Percentiles rank a stretch among this genome's conserved stretches.
phyloP scores from a whole-genome alignment of 2,797 vertebrate genomes.

The Clamator glandarius region DNA sequence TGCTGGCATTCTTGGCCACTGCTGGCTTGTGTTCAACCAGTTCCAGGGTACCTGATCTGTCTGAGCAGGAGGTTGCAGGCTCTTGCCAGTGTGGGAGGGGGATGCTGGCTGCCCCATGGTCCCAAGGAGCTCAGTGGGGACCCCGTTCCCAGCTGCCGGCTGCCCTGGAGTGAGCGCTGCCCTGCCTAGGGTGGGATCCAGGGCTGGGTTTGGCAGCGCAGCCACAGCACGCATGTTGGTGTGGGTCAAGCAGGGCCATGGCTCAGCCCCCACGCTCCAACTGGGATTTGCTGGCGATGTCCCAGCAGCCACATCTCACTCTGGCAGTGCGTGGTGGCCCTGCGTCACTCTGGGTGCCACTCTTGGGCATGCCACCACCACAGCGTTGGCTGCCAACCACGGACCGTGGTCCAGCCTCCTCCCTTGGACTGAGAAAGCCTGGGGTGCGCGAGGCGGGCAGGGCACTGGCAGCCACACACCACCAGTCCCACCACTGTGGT shows the following conservation, averaged over 20 bases:
- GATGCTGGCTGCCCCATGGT: background rate
- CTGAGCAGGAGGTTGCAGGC: fast-evolving
- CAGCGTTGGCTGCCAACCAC: background rate
- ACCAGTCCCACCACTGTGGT: fast-evolving
- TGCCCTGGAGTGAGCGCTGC: background rate
- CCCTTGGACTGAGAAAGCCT: background rate
- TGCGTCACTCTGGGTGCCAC: fast-evolving
- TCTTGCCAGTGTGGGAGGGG: fast-evolving
- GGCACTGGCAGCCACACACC: background rate
- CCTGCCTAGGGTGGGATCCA: fast-evolving
- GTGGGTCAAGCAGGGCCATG: background rate
- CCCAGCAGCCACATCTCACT: background rate
- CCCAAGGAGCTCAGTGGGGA: background rate
- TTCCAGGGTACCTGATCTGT: background rate
- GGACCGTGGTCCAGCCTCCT: background rate
- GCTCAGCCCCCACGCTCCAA: background rate
- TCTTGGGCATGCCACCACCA: background rate
- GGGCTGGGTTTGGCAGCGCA: background rate
- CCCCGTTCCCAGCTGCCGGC: fast-evolving
- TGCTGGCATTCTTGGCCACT: too few relatives aligned
- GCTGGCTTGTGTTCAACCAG: too few relatives aligned
- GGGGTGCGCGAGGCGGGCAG: background rate
- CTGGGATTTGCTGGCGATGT: background rate
- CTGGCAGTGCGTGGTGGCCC: background rate
- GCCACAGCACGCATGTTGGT: background rate